Evolutionary conservation across 2,113 vertebrate species (phyloP).

Genomic region (Dissostichus mawsoni): DNA sequence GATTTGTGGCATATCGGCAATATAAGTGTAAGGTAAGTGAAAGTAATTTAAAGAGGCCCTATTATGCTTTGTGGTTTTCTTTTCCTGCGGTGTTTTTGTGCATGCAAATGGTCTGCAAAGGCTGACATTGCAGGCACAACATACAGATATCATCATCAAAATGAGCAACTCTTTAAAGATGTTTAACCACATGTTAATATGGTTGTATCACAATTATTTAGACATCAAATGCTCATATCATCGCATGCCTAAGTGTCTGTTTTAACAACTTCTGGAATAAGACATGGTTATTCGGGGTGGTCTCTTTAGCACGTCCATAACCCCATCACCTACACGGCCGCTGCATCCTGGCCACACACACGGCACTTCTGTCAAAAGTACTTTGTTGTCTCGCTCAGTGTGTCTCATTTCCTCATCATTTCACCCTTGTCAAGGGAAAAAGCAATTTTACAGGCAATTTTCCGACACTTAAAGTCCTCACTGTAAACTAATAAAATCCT

Average conservation of each 20-base stretch:
- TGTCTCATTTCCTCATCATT: background rate
- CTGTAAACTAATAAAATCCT: background rate
- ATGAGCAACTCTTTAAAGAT: too few species aligned
- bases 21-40: too few species aligned
- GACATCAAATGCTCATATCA: too few species aligned
- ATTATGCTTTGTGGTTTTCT: too few species aligned
- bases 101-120: background rate
- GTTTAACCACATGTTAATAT: too few species aligned
- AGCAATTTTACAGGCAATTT: background rate
- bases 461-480: background rate
- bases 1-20: too few species aligned
- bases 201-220: too few species aligned
- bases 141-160: too few species aligned
- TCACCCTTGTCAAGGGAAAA: background rate
- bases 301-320: background rate
- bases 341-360: background rate
- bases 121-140: too few species aligned
- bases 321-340: background rate
- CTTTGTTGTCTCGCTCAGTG: background rate
- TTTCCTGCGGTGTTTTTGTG: too few species aligned
- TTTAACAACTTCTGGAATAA: background rate
- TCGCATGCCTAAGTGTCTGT: background rate
- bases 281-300: background rate
- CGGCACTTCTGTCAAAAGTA: background rate
- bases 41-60: too few species aligned